A percentile compares a stretch with the other conserved stretches of the same genome.
Evolutionary conservation across 2,797 vertebrate genomes (phyloP).

Genomic region (Apogon hyalosoma): DNA sequence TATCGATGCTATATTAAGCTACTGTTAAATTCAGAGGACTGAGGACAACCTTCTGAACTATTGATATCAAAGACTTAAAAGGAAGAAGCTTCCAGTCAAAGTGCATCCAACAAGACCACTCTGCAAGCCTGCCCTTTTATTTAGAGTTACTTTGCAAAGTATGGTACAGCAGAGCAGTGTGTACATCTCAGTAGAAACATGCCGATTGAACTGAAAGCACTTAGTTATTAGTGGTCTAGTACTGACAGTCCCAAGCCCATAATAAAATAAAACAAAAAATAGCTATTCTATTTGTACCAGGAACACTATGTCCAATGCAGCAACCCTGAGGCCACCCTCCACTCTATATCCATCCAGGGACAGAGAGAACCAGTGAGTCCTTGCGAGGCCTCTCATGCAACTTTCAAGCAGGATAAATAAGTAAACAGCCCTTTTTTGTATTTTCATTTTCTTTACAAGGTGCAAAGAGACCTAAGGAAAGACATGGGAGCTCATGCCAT

Average conservation of each 20-base stretch:
- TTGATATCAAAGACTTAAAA: slow-evolving; percentile 64
- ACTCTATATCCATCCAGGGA: slow-evolving; percentile 51
- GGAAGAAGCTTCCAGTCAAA: slow-evolving; percentile 54
- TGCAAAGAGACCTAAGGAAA: slow-evolving; percentile 50
- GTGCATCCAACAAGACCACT: slow-evolving; percentile 66
- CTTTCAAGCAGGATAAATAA: slow-evolving; percentile 77
- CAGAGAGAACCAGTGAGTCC: slow-evolving; percentile 42
- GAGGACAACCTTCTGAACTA: slow-evolving; percentile 60
- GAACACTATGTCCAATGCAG: slow-evolving; percentile 45
- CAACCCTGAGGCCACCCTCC: slow-evolving; percentile 34
- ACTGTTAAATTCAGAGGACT: slow-evolving; percentile 48
- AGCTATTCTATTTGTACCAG: slow-evolving; percentile 58
- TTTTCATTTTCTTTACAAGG: slow-evolving; percentile 55
- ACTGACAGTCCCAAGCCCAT: slow-evolving; percentile 41
- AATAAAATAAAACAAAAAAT: slow-evolving; percentile 62
- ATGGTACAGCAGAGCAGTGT: slow-evolving; percentile 4
- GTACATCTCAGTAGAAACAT: slow-evolving; percentile 42
- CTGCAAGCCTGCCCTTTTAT: slow-evolving; percentile 53
- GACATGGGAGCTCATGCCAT: slow-evolving; percentile 21
- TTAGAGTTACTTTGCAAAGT: slow-evolving; percentile 48
- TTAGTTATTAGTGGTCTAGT: slow-evolving; percentile 64
- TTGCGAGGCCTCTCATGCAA: slow-evolving; percentile 64
- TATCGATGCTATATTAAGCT: slow-evolving; percentile 53
- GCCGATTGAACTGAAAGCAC: slow-evolving; percentile 53
- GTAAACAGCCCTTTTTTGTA: slow-evolving; percentile 60